Evolutionary conservation across 53 echinoderm and acorn worm species (phyloP).

Genomic region (Astropecten irregularis): DNA sequence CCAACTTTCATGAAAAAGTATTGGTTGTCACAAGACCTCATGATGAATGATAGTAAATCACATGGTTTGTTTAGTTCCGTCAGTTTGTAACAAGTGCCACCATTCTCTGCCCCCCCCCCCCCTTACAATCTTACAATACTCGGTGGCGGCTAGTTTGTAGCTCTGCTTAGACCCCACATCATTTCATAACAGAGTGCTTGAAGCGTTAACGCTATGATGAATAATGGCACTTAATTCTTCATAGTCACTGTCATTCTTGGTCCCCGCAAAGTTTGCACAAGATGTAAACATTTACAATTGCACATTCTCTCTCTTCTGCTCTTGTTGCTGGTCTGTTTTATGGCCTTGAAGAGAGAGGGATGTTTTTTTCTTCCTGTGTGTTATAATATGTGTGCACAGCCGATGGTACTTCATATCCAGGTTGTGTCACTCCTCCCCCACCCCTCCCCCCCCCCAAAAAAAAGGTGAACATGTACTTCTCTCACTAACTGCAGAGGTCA

Average conservation of each 20-base stretch:
- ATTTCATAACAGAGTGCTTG: too few relatives aligned
- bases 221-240: slow-evolving; percentile 63
- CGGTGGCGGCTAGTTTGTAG: too few relatives aligned
- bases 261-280: slow-evolving; percentile 61
- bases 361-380: slow-evolving; percentile 1
- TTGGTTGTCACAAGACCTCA: slow-evolving; percentile 42
- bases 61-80: slow-evolving; percentile 47
- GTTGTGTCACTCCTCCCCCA: neutral
- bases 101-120: too few relatives aligned
- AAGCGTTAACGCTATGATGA: slow-evolving; percentile 32
- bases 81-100: slow-evolving; percentile 57
- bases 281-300: slow-evolving; percentile 61
- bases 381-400: too few relatives aligned
- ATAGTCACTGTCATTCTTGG: slow-evolving; percentile 53
- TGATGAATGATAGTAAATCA: slow-evolving; percentile 52
- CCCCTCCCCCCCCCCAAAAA: neutral
- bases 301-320: slow-evolving; percentile 46
- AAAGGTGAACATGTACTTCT: too few relatives aligned
- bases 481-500: too few relatives aligned
- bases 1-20: slow-evolving; percentile 1
- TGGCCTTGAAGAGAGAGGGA: slow-evolving; percentile 43
- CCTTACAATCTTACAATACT: too few relatives aligned
- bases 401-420: too few relatives aligned
- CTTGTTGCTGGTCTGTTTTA: slow-evolving; percentile 38
- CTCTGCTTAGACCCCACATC: too few relatives aligned